phyloP scores from a whole-genome alignment of 2,888 invertebrate genomes.

The Furcula furcula region DNA sequence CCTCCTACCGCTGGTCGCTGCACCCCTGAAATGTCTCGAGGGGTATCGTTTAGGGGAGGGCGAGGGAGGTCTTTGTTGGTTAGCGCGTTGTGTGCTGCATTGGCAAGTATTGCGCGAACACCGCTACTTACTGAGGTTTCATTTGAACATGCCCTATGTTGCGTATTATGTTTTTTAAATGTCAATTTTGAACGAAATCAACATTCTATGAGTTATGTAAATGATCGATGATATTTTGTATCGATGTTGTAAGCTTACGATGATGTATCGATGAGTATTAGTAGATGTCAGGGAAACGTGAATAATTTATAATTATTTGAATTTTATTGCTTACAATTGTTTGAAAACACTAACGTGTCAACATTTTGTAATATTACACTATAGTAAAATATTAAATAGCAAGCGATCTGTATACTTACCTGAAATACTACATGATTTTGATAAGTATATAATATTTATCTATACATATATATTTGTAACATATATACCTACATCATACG shows the following conservation, averaged over 20 bases:
- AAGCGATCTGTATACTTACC: too few species aligned
- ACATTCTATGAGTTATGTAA: conserved; percentile 1
- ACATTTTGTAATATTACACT: too few species aligned
- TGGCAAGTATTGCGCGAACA: conserved; percentile 61
- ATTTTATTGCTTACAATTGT: conserved; percentile 1
- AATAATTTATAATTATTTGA: conserved; percentile 1
- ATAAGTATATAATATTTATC: too few species aligned
- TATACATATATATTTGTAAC: too few species aligned
- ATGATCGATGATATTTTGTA: background rate
- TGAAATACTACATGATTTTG: too few species aligned
- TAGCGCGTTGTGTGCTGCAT: conserved; percentile 44
- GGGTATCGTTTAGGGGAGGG: conserved; percentile 9
- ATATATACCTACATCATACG: too few species aligned
- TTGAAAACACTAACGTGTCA: too few species aligned
- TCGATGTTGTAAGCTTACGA: conserved; percentile 1
- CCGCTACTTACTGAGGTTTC: conserved; percentile 65
- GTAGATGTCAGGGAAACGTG: conserved; percentile 1
- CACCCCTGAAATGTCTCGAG: conserved; percentile 11
- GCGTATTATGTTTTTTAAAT: conserved; percentile 1
- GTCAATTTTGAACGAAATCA: background rate
- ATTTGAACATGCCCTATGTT: conserved; percentile 36
- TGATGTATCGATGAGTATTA: conserved; percentile 1
- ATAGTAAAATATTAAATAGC: too few species aligned
- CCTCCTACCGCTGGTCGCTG: conserved; percentile 18
- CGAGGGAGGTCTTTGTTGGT: conserved; percentile 27